These are phyloP conservation scores for Chironomus tepperi DNA, from an alignment of 1,140 invertebrate genomes.

Conservation along the genomic window DNA sequence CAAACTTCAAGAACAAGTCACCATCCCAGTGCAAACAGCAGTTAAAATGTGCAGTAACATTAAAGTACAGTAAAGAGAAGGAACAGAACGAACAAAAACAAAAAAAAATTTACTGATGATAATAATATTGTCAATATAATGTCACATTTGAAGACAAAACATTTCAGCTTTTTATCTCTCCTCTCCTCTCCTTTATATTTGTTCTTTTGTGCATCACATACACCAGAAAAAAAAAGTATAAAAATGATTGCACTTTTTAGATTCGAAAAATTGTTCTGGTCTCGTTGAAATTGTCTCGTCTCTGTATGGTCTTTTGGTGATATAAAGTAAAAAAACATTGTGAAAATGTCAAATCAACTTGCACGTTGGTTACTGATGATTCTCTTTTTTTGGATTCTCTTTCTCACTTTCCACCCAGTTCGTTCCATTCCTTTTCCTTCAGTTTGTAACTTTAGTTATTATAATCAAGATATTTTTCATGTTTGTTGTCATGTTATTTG, in stretches of 20 bases:
- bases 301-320: too few relatives aligned
- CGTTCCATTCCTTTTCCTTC: neutral
- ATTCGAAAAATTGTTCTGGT: neutral
- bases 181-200: neutral
- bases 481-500: neutral
- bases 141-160: slow-evolving; percentile 16
- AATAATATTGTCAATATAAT: slow-evolving; percentile 23
- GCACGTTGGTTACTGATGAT: neutral
- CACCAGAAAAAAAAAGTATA: neutral
- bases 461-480: neutral
- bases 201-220: neutral
- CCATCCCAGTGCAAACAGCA: too few relatives aligned
- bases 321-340: neutral
- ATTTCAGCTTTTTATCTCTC: neutral
- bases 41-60: neutral
- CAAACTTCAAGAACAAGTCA: too few relatives aligned
- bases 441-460: neutral
- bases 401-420: neutral
- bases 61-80: neutral
- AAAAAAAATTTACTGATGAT: neutral
- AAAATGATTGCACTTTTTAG: neutral
- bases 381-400: neutral
- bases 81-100: neutral
- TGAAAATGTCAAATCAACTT: slow-evolving; percentile 9
- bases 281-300: neutral